Conservation (phyloP, 2,888 invertebrate genomes). For the Tortrix viridana region DNA sequence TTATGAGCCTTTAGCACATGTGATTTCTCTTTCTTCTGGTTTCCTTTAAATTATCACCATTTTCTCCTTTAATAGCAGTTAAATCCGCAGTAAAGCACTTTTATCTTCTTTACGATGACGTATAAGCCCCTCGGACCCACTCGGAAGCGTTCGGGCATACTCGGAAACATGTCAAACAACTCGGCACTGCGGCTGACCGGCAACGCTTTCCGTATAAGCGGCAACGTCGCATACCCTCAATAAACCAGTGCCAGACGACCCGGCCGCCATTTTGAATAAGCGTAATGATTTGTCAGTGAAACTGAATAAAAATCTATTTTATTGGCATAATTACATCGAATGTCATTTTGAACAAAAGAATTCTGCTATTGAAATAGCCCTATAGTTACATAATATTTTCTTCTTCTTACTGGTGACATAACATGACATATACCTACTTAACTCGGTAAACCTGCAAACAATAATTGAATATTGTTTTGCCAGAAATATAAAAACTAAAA, state of each 20-base stretch:
- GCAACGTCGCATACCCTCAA: conserved; percentile 70
- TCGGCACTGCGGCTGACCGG: conserved; percentile 51
- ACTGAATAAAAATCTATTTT: conserved; percentile 13
- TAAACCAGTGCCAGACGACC: conserved; percentile 38
- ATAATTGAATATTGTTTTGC: conserved; percentile 3
- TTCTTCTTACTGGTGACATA: background rate
- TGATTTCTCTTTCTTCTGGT: background rate
- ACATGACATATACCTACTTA: too few species aligned
- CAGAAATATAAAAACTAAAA: background rate
- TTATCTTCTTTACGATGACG: conserved; percentile 27
- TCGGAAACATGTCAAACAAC: conserved; percentile 50
- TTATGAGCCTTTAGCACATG: too few species aligned
- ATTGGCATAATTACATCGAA: background rate
- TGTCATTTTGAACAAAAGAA: background rate
- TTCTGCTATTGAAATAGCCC: too few species aligned
- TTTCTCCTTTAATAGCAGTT: background rate
- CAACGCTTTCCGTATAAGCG: conserved; percentile 57
- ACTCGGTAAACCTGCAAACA: background rate
- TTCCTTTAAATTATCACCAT: background rate
- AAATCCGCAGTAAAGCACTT: conserved; percentile 24
- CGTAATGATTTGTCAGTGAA: conserved; percentile 15
- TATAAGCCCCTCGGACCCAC: conserved; percentile 42
- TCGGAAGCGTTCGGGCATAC: conserved; percentile 49
- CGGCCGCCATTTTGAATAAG: conserved; percentile 30
- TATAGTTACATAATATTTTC: background rate